Percentiles rank a stretch among this genome's conserved stretches.
Evolutionary conservation across 2,888 invertebrate genomes (phyloP).

Genomic region (Odontothrips loti): DNA sequence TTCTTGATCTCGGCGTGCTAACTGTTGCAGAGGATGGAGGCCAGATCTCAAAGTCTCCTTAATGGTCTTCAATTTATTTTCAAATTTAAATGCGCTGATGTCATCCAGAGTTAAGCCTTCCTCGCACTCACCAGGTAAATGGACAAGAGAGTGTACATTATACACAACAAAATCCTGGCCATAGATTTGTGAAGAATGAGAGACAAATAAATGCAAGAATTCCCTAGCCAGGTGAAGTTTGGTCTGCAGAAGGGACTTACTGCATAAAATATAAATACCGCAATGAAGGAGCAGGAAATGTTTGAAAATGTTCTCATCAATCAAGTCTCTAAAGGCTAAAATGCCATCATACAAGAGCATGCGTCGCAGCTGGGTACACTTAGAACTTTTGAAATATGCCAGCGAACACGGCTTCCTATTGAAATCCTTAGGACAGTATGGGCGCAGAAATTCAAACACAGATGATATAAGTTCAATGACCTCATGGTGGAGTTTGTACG

Average conservation of each 20-base stretch:
- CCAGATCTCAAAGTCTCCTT: background rate
- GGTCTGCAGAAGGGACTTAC: background rate
- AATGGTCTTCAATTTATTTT: background rate
- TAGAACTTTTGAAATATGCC: background rate
- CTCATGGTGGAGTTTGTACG: too few relatives aligned
- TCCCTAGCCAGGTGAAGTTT: background rate
- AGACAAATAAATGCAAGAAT: background rate
- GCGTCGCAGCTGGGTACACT: background rate
- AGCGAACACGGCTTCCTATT: background rate
- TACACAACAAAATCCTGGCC: background rate
- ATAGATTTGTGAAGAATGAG: background rate
- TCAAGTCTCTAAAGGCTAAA: background rate
- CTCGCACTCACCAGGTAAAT: background rate
- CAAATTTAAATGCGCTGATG: background rate
- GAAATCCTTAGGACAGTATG: background rate
- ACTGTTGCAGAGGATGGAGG: background rate
- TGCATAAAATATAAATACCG: background rate
- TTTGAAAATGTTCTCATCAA: background rate
- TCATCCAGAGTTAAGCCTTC: background rate
- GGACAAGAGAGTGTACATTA: background rate
- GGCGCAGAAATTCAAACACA: too few relatives aligned
- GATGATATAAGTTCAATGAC: too few relatives aligned
- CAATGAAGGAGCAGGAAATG: background rate
- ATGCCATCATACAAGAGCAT: background rate
- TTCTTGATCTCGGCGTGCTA: background rate